Base-by-base conservation (phyloP, 2,888 invertebrate species). In the Drosophila picticornis region DNA sequence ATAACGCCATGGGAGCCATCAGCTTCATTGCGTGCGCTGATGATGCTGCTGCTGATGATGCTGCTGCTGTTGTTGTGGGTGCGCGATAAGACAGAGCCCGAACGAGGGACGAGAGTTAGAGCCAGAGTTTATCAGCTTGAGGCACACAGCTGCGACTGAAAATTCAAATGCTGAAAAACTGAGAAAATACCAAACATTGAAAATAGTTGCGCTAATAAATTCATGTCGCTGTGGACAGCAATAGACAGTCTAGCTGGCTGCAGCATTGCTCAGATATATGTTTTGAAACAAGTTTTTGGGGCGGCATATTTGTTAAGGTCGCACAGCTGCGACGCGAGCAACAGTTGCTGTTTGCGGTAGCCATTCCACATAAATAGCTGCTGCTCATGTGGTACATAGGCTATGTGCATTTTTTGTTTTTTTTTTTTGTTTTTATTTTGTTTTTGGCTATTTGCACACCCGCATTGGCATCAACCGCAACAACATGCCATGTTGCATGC, bases 291-390 rank as follows among this genome's bases (percentile, higher is more conserved):
- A 85, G 88, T 85, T 85, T 88, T 71, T 61, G 78, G 72, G 73
- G 81, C 88, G 78, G 88, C 91, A 92, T 92, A 83, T 91, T 91
- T 92, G 88, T 89, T 92, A 92, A 92, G 91, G 91, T 92, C 92
- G 92, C 80, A 68, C 82, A 85, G 82, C 90, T 90, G 87, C 75
- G 72, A 62, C 51, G 61, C 32, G 64, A 64, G 58, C 83, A 65
- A 70, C 70, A 56, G 75, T 77, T 72, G 75, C 73, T 76, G 53
- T 19, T 53, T 53, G 80, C 65, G 77, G 75, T 83, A 83, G 81
- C 76, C 63, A 69, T 74, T 74, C 71, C 77, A 80, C 67, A 75
- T 71, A 77, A 77, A 90, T 91, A 77, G 91, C 90, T 88, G 88
- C 81, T 90, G 91, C 82, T 82, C 84, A 90, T 90, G 89, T 80